Evolutionary conservation across 2,113 vertebrate species (phyloP), one percentile per base, ranked within the genome.

Genomic region (Chamaea fasciata): DNA sequence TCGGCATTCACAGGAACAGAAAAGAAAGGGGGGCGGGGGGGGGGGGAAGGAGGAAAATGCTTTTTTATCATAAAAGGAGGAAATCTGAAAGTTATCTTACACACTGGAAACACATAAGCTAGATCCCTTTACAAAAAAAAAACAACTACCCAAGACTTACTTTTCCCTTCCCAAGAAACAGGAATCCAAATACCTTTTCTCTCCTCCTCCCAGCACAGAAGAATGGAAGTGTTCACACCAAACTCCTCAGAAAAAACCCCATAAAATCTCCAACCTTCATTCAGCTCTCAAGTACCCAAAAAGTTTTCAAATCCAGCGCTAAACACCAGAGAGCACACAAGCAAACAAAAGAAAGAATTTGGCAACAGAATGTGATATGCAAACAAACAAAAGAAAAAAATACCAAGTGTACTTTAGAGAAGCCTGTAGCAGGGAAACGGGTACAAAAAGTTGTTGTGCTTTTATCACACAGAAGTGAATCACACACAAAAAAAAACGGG

Each of bases 361-460:
- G 33, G 35, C 52, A 90, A 28, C 0, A 71, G 56, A 74, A 62
- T 1, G 1, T 4, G 9, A 47, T 10, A 47, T 7, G 17, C 22
- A 79, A 73, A 57, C 17, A 74, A 88, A 68, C 8, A 52, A 65
- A 71, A 7, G 13, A 39, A 82, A 56, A 56, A 91, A 89, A 76
- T 5, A 78, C 16, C 14, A 28, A 44, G 10, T 6, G 31, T 10
- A 23, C 33, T 37, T 71, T 14, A 37, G 33, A 60, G 31, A 16
- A 35, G 4, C 37, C 0, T 2, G 12, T 8, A 21, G 28, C 11
- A 14, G 11, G 13, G 7, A 9, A 18, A 74, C 0, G 0, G 22
- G 19, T 12, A 41, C 3, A 28, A 60, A 85, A 52, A 7, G 3
- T 44, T 62, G 20, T 18, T 47, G 37, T 8, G 31, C 5, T 7